phyloP scores from a whole-genome alignment of 1,140 invertebrate species.

The Ptiloglossa arizonensis region DNA sequence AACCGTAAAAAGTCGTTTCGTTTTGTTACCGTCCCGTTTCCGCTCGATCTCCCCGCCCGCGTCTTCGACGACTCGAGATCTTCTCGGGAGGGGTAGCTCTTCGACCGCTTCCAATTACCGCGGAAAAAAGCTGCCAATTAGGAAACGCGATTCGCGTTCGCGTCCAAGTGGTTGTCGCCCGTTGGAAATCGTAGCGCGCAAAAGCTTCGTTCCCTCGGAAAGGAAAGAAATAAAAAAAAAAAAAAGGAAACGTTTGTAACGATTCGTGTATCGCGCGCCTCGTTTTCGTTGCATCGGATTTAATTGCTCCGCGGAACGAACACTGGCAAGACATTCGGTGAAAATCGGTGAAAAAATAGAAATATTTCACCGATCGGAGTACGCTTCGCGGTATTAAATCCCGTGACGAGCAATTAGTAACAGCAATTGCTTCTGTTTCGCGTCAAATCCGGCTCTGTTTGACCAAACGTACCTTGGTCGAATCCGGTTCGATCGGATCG shows the following conservation, averaged over 20 bases:
- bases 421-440: neutral
- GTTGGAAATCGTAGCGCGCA: slow-evolving; percentile 4
- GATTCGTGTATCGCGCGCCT: neutral
- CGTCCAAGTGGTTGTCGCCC: slow-evolving; percentile 25
- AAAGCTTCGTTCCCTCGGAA: slow-evolving; percentile 2
- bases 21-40: slow-evolving; percentile 15
- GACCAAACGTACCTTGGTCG: too few relatives aligned
- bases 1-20: slow-evolving; percentile 17
- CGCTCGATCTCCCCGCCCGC: neutral
- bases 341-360: neutral
- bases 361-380: neutral
- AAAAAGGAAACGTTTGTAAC: too few relatives aligned
- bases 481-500: too few relatives aligned
- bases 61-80: slow-evolving; percentile 26
- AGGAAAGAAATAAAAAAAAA: neutral
- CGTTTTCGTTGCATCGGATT: neutral
- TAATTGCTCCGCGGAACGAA: slow-evolving; percentile 11
- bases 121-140: slow-evolving; percentile 61
- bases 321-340: neutral
- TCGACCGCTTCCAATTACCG: slow-evolving; percentile 54
- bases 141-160: slow-evolving; percentile 37
- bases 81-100: slow-evolving; percentile 17
- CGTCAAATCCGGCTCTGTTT: too few relatives aligned
- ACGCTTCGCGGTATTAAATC: neutral
- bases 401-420: neutral